Percentiles rank a stretch among this genome's conserved stretches.
These are phyloP conservation scores for Ctena decussata DNA, from an alignment of 2,888 invertebrate genomes.

Conservation along the genomic window DNA sequence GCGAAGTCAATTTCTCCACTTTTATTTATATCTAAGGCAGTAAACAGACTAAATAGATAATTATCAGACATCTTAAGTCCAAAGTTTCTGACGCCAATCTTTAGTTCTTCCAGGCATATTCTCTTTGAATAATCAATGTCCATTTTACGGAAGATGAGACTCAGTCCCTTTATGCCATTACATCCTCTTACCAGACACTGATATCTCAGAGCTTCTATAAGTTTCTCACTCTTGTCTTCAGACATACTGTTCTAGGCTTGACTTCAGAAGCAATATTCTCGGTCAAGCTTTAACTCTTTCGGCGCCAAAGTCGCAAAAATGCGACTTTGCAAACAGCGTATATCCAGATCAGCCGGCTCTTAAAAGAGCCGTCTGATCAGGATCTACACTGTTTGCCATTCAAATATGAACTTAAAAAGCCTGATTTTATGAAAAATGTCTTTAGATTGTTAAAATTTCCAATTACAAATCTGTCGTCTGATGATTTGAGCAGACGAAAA, in stretches of 20 bases:
- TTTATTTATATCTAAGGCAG: conserved; percentile 75
- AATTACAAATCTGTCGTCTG: no score
- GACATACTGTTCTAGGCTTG: not conserved
- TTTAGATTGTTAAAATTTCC: no score
- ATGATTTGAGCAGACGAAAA: no score
- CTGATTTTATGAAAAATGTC: no score
- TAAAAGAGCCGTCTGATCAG: no score
- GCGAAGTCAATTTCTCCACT: conserved; percentile 80
- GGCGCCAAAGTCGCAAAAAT: no score
- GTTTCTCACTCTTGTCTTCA: conserved; percentile 29
- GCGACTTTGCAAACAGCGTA: no score
- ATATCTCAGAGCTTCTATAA: conserved; percentile 67
- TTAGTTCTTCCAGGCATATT: conserved; percentile 76
- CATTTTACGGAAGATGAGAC: conserved; percentile 74
- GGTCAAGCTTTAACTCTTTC: no score
- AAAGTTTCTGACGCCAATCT: conserved; percentile 71
- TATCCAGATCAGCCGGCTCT: no score
- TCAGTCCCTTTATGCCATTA: conserved; percentile 75
- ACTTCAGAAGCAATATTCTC: no score
- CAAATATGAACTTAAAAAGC: no score
- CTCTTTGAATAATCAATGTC: conserved; percentile 78
- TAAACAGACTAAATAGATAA: conserved; percentile 72
- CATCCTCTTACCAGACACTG: conserved; percentile 70
- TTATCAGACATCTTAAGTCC: conserved; percentile 76
- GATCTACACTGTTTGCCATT: no score